These are phyloP conservation scores for Aleiodes sp. DNA, from an alignment of 1,140 invertebrate genomes.

Conservation along the genomic window DNA sequence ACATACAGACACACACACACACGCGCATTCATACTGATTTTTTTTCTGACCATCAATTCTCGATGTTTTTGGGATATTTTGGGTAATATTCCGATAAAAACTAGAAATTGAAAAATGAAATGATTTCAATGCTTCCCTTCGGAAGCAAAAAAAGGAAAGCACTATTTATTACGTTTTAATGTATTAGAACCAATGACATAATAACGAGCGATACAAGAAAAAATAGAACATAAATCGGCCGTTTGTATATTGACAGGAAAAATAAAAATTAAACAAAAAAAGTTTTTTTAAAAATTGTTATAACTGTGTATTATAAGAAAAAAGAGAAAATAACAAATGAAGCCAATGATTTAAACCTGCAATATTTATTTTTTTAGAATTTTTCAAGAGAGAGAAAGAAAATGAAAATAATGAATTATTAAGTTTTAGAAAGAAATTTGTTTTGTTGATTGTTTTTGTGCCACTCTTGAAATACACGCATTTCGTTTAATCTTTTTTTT, in stretches of 20 bases:
- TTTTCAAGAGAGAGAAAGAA: too few species aligned
- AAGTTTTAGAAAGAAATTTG: too few species aligned
- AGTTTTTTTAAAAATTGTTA: constrained; percentile 23
- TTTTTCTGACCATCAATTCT: too few species aligned
- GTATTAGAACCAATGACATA: constrained; percentile 42
- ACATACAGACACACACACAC: too few species aligned
- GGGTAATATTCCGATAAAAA: too few species aligned
- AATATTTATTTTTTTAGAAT: constrained; percentile 6
- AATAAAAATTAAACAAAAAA: constrained; percentile 24
- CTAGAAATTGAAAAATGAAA: too few species aligned
- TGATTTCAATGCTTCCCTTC: too few species aligned
- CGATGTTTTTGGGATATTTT: too few species aligned
- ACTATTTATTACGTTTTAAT: constrained; percentile 55
- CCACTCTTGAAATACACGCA: not conserved
- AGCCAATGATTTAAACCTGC: constrained; percentile 1
- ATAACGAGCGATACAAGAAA: constrained; percentile 41
- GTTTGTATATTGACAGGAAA: constrained; percentile 42
- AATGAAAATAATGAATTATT: not conserved
- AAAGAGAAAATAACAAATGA: constrained; percentile 3
- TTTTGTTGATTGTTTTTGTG: not conserved
- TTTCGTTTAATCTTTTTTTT: not conserved
- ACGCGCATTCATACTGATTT: too few species aligned
- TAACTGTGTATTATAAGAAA: constrained; percentile 23
- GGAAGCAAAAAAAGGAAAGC: constrained; percentile 42
- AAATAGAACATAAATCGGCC: constrained; percentile 28